phyloP scores from a whole-genome alignment of 2,888 invertebrate species.

The Ormyrus labotus region DNA sequence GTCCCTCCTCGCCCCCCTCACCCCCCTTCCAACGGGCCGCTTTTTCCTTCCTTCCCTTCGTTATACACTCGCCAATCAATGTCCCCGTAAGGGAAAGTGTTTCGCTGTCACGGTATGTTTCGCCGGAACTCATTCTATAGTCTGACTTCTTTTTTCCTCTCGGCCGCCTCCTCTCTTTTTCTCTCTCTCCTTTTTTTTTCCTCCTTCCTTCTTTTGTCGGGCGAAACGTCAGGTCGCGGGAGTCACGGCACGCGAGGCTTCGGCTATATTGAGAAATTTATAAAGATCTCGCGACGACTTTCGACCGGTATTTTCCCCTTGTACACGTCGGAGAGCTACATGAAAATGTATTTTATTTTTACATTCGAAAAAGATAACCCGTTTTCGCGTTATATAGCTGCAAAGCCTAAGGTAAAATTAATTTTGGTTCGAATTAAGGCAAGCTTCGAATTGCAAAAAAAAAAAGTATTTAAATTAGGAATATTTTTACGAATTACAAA shows the following conservation, averaged over 20 bases:
- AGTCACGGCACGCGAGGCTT: slow-evolving; percentile 32
- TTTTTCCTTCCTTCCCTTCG: slow-evolving; percentile 17
- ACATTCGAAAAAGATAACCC: no score
- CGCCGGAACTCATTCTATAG: slow-evolving; percentile 41
- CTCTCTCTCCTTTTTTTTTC: not conserved
- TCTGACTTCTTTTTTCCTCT: not conserved
- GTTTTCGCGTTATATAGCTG: no score
- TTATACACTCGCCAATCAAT: slow-evolving; percentile 72
- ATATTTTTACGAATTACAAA: no score
- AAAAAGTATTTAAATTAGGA: no score
- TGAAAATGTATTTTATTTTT: no score
- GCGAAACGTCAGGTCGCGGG: not conserved
- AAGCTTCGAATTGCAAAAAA: no score
- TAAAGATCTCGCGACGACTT: not conserved
- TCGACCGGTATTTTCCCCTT: not conserved
- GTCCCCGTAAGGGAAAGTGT: slow-evolving; percentile 63
- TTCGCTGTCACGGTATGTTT: slow-evolving; percentile 59
- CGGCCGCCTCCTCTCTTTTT: not conserved
- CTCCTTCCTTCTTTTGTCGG: slow-evolving; percentile 4
- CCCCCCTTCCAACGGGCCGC: slow-evolving; percentile 10
- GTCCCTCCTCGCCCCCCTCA: not conserved
- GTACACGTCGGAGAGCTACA: no score
- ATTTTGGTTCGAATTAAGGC: no score
- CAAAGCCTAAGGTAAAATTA: no score
- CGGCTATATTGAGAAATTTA: slow-evolving; percentile 30